These are phyloP conservation scores for Solenodon paradoxus DNA, from an alignment of 2,113 vertebrate genomes.

Conservation along the genomic window DNA sequence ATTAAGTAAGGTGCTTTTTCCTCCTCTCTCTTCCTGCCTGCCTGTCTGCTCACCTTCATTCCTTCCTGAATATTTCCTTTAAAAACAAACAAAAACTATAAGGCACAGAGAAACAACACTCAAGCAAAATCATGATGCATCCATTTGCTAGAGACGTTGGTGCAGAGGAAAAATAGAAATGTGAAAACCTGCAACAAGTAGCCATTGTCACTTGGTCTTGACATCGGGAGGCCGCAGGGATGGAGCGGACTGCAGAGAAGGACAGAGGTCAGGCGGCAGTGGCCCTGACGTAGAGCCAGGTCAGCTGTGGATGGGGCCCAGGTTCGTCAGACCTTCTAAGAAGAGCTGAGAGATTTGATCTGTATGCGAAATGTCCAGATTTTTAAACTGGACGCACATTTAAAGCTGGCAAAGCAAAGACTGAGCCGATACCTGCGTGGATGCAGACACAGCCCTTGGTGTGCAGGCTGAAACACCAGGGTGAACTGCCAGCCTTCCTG, in stretches of 20 bases:
- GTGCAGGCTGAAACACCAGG: too few relatives aligned
- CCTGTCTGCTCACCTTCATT: too few relatives aligned
- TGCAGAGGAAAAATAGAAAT: neutral
- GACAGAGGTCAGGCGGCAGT: fast-evolving
- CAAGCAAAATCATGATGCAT: neutral
- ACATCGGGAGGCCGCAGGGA: neutral
- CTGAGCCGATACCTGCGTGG: neutral
- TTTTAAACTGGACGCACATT: neutral
- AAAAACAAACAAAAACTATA: too few relatives aligned
- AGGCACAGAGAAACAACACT: neutral
- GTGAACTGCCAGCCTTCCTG: neutral
- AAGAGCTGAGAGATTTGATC: neutral
- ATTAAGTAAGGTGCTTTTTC: too few relatives aligned
- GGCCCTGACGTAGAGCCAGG: neutral
- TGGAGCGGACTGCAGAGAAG: fast-evolving
- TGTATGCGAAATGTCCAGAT: neutral
- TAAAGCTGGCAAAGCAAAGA: neutral
- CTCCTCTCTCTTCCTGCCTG: too few relatives aligned
- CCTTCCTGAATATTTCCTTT: too few relatives aligned
- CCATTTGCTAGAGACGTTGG: neutral
- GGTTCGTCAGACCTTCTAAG: neutral
- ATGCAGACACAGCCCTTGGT: neutral
- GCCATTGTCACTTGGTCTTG: neutral
- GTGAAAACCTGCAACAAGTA: fast-evolving
- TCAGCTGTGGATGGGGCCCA: neutral